phyloP scores from a whole-genome alignment of 2,888 invertebrate genomes.

The Bedellia somnulentella region DNA sequence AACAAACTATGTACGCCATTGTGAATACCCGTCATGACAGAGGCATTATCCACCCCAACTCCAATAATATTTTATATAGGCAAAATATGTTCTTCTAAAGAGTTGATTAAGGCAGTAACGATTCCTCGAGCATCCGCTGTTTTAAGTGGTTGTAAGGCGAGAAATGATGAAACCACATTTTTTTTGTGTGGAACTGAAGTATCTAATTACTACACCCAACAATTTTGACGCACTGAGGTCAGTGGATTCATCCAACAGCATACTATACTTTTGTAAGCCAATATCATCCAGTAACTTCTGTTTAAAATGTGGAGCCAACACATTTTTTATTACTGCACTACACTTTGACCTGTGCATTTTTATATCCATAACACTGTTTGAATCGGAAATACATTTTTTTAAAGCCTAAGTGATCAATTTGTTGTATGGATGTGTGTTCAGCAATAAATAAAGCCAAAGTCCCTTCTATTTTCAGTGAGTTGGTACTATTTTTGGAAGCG shows the following conservation, averaged over 20 bases:
- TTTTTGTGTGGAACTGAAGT: constrained; percentile 9
- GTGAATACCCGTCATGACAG: constrained; percentile 18
- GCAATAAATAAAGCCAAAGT: too few relatives aligned
- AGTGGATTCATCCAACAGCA: constrained; percentile 12
- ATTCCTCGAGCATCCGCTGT: constrained; percentile 12
- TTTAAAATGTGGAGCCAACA: too few relatives aligned
- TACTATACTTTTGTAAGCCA: constrained; percentile 9
- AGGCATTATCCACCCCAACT: constrained; percentile 20
- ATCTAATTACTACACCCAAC: constrained; percentile 10
- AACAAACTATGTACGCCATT: constrained; percentile 16
- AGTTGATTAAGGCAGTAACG: constrained; percentile 9
- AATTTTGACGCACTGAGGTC: constrained; percentile 8
- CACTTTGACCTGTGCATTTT: constrained; percentile 1
- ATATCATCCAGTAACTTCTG: constrained; percentile 9
- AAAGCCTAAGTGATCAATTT: too few relatives aligned
- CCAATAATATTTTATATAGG: constrained; percentile 14
- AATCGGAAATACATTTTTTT: too few relatives aligned
- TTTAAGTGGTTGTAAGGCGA: constrained; percentile 8
- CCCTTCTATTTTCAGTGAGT: too few relatives aligned
- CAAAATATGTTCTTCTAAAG: constrained; percentile 8
- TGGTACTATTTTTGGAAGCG: too few relatives aligned
- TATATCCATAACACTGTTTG: background rate
- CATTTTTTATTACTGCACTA: too few relatives aligned
- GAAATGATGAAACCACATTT: constrained; percentile 9
- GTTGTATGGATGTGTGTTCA: too few relatives aligned